Conservation (phyloP, 2,797 vertebrate genomes). For the Salarias fasciatus region DNA sequence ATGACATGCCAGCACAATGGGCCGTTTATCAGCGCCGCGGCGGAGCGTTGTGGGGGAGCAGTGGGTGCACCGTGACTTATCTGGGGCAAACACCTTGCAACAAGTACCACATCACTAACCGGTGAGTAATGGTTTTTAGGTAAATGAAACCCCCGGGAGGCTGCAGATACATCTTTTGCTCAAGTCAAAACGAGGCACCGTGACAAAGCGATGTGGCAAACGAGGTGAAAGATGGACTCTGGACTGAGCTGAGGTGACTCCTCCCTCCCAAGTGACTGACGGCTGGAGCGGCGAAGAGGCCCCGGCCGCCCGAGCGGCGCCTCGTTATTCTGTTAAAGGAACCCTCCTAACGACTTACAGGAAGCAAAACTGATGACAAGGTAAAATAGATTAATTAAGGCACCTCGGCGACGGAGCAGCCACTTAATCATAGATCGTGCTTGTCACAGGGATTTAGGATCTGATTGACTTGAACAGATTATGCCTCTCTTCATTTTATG, state of each 20-base stretch:
- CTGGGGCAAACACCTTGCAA: conserved; percentile 60
- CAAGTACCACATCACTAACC: conserved; percentile 33
- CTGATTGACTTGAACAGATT: conserved; percentile 78
- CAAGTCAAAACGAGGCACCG: conserved; percentile 13
- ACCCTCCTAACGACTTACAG: conserved; percentile 52
- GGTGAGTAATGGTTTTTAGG: conserved; percentile 45
- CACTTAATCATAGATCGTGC: conserved; percentile 73
- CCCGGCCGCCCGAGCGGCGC: conserved; percentile 25
- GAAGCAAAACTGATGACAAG: conserved; percentile 74
- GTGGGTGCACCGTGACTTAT: conserved; percentile 61
- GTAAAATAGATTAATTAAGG: conserved; percentile 78
- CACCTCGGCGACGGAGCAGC: conserved; percentile 40
- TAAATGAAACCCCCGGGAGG: conserved; percentile 23
- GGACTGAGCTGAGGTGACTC: no score
- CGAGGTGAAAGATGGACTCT: conserved; percentile 43
- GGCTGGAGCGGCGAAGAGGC: conserved; percentile 52
- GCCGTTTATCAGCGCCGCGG: conserved; percentile 20
- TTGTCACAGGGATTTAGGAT: conserved; percentile 73
- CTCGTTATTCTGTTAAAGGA: conserved; percentile 65
- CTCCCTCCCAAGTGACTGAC: conserved; percentile 32
- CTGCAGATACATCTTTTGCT: conserved; percentile 30
- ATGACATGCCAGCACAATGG: conserved; percentile 38
- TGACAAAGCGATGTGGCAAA: conserved; percentile 11
- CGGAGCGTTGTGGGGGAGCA: conserved; percentile 7
- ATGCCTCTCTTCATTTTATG: conserved; percentile 67